A percentile compares a stretch with the other conserved stretches of the same genome.
Evolutionary conservation across 2,888 invertebrate genomes (phyloP).

Genomic region (Philereme transversata): DNA sequence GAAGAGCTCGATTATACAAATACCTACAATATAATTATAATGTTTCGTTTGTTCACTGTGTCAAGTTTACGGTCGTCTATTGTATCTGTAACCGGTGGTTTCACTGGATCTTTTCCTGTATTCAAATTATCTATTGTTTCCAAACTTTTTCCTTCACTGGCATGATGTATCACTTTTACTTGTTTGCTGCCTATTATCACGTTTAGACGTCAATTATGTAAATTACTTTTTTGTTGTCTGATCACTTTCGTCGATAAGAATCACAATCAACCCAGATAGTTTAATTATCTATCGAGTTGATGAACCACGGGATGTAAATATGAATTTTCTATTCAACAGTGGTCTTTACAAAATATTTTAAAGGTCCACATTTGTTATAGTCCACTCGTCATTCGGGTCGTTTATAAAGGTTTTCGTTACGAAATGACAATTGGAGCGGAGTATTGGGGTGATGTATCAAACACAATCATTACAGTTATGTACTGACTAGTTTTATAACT

Average conservation of each 20-base stretch:
- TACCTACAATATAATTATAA: conserved; percentile 19
- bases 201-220: conserved; percentile 33
- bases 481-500: conserved; percentile 23
- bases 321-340: conserved; percentile 4
- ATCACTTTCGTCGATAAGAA: conserved; percentile 18
- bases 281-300: conserved; percentile 16
- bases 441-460: conserved; percentile 34
- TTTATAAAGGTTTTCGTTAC: conserved; percentile 48
- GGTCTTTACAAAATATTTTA: conserved; percentile 19
- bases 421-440: conserved; percentile 51
- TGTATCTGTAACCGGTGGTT: conserved; percentile 47
- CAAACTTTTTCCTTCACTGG: conserved; percentile 33
- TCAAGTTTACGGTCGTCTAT: conserved; percentile 61
- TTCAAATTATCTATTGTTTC: conserved; percentile 37
- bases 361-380: conserved; percentile 41
- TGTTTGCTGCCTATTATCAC: conserved; percentile 31
- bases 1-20: conserved; percentile 31
- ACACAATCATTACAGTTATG: conserved; percentile 22
- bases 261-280: conserved; percentile 21
- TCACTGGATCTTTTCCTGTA: conserved; percentile 47
- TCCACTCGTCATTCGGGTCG: conserved; percentile 49
- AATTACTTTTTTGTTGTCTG: conserved; percentile 22
- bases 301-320: conserved; percentile 11
- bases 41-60: conserved; percentile 41
- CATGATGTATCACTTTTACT: conserved; percentile 39